A percentile compares a stretch with the other conserved stretches of the same genome.
These are phyloP conservation scores for Caenorhabditis auriculariae DNA, from an alignment of 2,888 invertebrate genomes.

Conservation along the genomic window DNA sequence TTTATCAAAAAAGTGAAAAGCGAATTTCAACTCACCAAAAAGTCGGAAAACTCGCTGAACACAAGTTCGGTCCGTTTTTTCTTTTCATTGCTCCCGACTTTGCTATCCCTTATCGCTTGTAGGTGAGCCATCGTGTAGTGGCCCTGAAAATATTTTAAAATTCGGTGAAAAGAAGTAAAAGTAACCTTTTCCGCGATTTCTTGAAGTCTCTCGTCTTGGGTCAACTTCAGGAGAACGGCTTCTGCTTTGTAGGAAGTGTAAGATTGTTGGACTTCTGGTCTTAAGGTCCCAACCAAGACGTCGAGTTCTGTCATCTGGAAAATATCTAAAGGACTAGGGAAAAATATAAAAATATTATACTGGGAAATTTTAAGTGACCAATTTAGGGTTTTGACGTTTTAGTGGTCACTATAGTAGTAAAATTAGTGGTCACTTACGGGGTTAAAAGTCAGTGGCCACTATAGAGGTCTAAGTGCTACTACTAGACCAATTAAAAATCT, in stretches of 20 bases:
- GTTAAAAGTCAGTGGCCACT: too few relatives aligned
- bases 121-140: constrained; percentile 46
- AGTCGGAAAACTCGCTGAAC: constrained; percentile 40
- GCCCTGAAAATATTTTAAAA: constrained; percentile 30
- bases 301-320: constrained; percentile 43
- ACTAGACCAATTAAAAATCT: too few relatives aligned
- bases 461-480: too few relatives aligned
- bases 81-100: constrained; percentile 37
- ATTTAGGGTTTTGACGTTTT: too few relatives aligned
- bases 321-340: too few relatives aligned
- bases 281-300: constrained; percentile 38
- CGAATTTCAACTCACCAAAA: constrained; percentile 18
- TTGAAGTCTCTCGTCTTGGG: constrained; percentile 37
- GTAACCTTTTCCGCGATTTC: constrained; percentile 42
- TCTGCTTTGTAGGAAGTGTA: constrained; percentile 41
- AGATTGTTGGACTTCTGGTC: constrained; percentile 43
- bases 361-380: too few relatives aligned
- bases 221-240: constrained; percentile 32
- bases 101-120: constrained; percentile 26
- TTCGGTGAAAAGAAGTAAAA: background rate
- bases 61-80: constrained; percentile 41
- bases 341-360: too few relatives aligned
- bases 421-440: too few relatives aligned
- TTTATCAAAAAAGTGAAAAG: too few relatives aligned
- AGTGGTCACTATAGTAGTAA: too few relatives aligned